These are phyloP conservation scores for Glaucidium brasilianum DNA, from an alignment of 2,113 vertebrate species.

Conservation along the genomic window DNA sequence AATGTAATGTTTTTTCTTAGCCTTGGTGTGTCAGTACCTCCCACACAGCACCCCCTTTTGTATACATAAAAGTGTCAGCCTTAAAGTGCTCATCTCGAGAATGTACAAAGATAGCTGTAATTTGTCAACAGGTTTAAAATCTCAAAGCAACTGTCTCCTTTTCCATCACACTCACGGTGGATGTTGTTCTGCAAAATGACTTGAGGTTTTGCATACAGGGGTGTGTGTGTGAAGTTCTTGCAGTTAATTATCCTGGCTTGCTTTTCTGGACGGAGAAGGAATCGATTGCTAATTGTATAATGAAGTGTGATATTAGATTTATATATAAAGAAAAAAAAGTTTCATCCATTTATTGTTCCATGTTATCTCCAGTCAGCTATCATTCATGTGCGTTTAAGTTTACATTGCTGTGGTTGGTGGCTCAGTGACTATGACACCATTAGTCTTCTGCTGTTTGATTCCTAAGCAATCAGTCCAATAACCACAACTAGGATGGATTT, in stretches of 20 bases:
- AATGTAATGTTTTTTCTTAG: neutral
- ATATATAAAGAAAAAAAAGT: neutral
- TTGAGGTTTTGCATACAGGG: neutral
- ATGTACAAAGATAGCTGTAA: neutral
- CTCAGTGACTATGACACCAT: neutral
- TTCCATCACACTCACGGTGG: neutral
- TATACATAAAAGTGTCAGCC: neutral
- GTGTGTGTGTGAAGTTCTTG: neutral
- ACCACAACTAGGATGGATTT: conserved; percentile 15
- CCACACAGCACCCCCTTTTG: neutral
- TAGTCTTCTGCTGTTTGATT: conserved; percentile 8
- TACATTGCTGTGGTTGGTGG: neutral
- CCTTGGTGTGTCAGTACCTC: neutral
- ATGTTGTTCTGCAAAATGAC: neutral
- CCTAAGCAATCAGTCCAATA: conserved; percentile 14
- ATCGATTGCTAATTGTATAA: neutral
- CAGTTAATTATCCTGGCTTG: neutral
- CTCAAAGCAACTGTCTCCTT: neutral
- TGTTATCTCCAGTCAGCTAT: neutral
- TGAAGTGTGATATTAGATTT: neutral
- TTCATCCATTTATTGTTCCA: neutral
- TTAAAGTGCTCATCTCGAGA: neutral
- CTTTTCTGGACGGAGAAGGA: neutral
- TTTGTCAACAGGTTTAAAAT: conserved; percentile 9
- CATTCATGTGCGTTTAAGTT: neutral